Percentiles rank a stretch among this genome's conserved stretches.
Conservation (phyloP, 2,888 invertebrate species). For the Scaptomyza caliginosa region DNA sequence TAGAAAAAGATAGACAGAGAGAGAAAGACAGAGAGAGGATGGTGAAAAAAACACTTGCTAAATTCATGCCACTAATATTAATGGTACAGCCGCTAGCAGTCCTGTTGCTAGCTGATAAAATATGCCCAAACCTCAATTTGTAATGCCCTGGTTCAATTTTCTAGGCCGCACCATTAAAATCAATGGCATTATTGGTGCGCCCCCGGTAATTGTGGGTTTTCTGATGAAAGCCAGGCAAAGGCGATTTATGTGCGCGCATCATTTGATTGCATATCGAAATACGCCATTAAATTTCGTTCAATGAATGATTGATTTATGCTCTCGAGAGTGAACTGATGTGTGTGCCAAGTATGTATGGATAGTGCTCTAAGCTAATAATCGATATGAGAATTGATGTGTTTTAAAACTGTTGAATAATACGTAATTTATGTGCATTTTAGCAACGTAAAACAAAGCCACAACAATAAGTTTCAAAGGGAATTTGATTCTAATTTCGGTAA, state of each 20-base stretch:
- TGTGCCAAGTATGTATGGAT: neutral
- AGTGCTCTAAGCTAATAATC: conserved; percentile 1
- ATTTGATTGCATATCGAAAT: conserved; percentile 39
- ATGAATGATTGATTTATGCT: conserved; percentile 26
- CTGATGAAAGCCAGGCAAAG: conserved; percentile 50
- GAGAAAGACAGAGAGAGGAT: neutral
- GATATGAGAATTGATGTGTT: neutral
- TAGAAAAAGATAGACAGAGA: neutral
- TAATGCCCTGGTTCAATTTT: conserved; percentile 27
- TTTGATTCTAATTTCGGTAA: neutral
- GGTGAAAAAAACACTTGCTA: neutral
- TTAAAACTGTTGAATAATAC: neutral
- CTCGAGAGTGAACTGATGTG: neutral
- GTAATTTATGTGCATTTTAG: neutral
- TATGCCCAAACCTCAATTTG: conserved; percentile 25
- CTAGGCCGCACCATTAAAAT: conserved; percentile 50
- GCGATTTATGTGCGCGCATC: conserved; percentile 50
- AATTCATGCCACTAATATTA: conserved; percentile 4
- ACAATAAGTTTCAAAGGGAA: neutral
- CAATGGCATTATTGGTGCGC: conserved; percentile 14
- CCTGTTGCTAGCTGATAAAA: conserved; percentile 24
- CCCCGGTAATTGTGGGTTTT: conserved; percentile 42
- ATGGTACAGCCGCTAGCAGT: conserved; percentile 4
- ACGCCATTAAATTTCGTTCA: conserved; percentile 31
- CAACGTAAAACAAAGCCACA: neutral